Base-by-base conservation (phyloP, 2,797 vertebrate genomes). In the Rhinogobio ventralis region DNA sequence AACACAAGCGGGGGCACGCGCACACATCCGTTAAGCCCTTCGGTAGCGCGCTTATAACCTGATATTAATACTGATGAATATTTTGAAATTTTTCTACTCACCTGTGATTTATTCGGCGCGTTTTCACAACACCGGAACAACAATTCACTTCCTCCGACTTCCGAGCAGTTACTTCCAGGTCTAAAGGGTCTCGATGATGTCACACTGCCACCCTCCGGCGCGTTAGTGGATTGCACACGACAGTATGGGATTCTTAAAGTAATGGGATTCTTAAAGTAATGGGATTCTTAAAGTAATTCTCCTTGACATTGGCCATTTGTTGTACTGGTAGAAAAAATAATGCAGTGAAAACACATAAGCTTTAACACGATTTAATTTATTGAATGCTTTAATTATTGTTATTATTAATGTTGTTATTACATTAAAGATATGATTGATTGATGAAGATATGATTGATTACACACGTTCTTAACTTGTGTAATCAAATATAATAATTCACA, bases 71-170 rank as follows among this genome's bases (percentile, higher is more conserved):
- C 3, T 11, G 14, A 19, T 20, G 2, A 28, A 30, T 25, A 1
- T 10, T 19, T 15, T 9, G 8, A 3, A 4, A 23, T 8, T n/a
- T 30, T 68, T 53, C 73, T 75, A 94, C 94, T 82, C 89, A 95
- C 95, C 95, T 95, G 93, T 90, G 92, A 83, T 89, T 89, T 81
- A 90, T 88, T 91, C 93, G 93, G 92, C 92, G 91, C 92, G 90
- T 85, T 90, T 88, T 78, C 90, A 90, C 77, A 87, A 89, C 87
- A 87, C 87, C 86, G 78, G 82, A 85, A 86, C 36, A 72, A 81
- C 13, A 17, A 71, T 28, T 39, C 46, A n/a, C 87, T 81, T 84
- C 81, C 80, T 53, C 9, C n/a, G 11, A 19, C 14, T 66, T 39
- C 25, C 45, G 19, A 62, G 14, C 15, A 55, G 55, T 74, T 53